Percentiles rank a stretch among this genome's conserved stretches.
Conservation (phyloP, 2,797 vertebrate genomes). For the Lacerta viridis region DNA sequence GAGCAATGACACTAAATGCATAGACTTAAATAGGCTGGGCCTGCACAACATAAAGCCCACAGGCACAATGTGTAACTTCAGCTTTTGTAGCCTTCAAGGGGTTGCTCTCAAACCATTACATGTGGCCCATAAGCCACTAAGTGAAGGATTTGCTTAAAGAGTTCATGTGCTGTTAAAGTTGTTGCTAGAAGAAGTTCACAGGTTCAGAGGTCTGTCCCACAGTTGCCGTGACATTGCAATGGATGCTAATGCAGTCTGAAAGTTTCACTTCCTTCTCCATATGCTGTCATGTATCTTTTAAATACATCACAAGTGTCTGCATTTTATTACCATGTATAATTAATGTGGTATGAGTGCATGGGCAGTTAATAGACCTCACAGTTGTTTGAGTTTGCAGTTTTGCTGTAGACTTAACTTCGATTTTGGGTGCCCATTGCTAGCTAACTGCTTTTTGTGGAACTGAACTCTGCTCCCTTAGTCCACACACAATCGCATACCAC, state of each 20-base stretch:
- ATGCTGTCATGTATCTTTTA: not conserved
- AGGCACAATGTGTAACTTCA: not conserved
- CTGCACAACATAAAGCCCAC: not conserved
- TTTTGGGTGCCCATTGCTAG: not conserved
- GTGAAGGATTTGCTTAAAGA: not conserved
- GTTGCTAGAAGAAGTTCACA: not conserved
- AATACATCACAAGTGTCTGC: not conserved
- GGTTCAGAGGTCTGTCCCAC: not conserved
- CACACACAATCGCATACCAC: too few species aligned
- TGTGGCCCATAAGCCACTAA: not conserved
- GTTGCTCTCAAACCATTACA: not conserved
- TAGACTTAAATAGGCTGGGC: not conserved
- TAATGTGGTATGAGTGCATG: slow-evolving; percentile 1
- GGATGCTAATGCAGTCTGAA: not conserved
- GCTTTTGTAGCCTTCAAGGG: not conserved
- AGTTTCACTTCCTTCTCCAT: not conserved
- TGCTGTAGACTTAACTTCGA: not conserved
- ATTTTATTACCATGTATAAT: slow-evolving; percentile 11
- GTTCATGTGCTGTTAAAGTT: not conserved
- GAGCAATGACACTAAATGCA: not conserved
- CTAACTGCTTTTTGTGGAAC: not conserved
- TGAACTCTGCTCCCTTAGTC: too few species aligned
- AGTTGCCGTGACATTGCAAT: not conserved
- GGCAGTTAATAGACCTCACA: not conserved
- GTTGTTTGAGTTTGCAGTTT: not conserved